Evolutionary conservation across 1,140 invertebrate species (phyloP).

Genomic region (Archegozetes longisetosus): DNA sequence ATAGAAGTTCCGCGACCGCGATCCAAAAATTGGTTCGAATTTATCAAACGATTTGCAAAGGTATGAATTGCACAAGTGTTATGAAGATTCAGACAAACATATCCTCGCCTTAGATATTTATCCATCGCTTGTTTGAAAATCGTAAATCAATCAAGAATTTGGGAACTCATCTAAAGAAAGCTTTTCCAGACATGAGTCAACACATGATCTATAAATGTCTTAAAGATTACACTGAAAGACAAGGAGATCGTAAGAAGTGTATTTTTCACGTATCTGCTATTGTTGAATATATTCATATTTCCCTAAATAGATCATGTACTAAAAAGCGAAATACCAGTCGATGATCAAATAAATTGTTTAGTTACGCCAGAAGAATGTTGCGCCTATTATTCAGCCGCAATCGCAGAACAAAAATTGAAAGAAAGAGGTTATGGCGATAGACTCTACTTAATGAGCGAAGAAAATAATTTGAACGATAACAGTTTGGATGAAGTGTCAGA

Average conservation of each 20-base stretch:
- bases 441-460: constrained; percentile 81
- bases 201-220: neutral
- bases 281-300: neutral
- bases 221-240: neutral
- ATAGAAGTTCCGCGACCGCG: constrained; percentile 97
- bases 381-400: constrained; percentile 90
- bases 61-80: constrained; percentile 35
- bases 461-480: constrained; percentile 93
- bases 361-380: constrained; percentile 96
- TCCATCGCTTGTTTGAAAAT: neutral
- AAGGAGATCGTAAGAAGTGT: neutral
- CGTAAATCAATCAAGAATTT: constrained; percentile 47
- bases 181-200: neutral
- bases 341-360: constrained; percentile 93
- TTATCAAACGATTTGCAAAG: constrained; percentile 89
- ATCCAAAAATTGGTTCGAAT: constrained; percentile 92
- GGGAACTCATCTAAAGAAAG: constrained; percentile 92
- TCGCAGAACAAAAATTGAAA: constrained; percentile 81
- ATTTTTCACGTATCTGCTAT: neutral
- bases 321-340: constrained; percentile 51
- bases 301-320: neutral
- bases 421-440: constrained; percentile 82
- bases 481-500: constrained; percentile 83
- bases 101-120: neutral
- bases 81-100: no score